Conservation (phyloP, 2,797 vertebrate genomes). For the Catharus ustulatus region DNA sequence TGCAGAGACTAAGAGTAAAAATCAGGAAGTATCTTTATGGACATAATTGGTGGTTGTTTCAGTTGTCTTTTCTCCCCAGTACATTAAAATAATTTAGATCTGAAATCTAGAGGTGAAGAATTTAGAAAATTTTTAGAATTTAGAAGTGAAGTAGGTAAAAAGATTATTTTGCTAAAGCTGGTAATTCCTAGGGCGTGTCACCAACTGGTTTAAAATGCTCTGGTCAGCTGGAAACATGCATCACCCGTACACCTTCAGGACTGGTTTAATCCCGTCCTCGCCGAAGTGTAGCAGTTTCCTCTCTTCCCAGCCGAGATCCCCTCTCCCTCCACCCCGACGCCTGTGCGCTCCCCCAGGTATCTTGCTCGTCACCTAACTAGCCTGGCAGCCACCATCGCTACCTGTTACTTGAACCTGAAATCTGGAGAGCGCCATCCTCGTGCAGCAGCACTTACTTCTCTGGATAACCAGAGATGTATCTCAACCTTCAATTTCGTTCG, state of each 20-base stretch:
- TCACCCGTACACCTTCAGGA: neutral
- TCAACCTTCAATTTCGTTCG: neutral
- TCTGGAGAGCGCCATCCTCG: neutral
- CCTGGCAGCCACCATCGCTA: neutral
- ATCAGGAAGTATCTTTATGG: neutral
- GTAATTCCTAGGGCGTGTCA: neutral
- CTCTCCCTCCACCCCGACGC: neutral
- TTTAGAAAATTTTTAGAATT: neutral
- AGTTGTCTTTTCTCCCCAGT: neutral
- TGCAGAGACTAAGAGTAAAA: neutral
- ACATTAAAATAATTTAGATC: neutral
- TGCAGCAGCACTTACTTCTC: neutral
- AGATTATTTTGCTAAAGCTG: conserved; percentile 19
- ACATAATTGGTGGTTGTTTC: neutral
- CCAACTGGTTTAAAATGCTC: neutral
- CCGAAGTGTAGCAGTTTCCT: neutral
- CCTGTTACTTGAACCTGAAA: neutral
- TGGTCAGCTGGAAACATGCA: neutral
- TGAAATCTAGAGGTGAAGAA: neutral
- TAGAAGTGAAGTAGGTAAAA: neutral
- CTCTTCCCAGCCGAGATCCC: neutral
- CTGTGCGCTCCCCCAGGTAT: rapidly evolving
- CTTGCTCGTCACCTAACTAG: neutral
- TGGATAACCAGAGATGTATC: neutral
- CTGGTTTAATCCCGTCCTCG: neutral